A percentile compares a stretch with the other conserved stretches of the same genome.
Evolutionary conservation across 2,797 vertebrate species (phyloP).

Genomic region (Fringilla coelebs): DNA sequence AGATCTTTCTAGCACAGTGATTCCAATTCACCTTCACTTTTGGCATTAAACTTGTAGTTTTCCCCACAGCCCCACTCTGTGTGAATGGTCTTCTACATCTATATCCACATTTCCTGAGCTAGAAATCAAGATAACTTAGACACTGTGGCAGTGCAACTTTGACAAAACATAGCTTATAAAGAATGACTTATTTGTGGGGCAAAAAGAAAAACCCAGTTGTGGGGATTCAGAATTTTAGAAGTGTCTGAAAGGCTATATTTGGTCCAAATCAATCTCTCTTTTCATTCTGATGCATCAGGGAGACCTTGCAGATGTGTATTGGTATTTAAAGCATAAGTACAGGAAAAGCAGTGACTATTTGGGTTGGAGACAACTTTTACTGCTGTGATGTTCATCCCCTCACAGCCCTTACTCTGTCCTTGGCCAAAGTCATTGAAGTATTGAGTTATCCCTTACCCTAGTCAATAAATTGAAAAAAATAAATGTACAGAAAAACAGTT

Average conservation of each 20-base stretch:
- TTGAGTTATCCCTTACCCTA: no score
- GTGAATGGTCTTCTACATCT: neutral
- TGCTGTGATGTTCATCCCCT: neutral
- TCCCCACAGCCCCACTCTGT: neutral
- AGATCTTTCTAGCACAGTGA: neutral
- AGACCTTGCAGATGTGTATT: neutral
- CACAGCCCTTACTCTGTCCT: neutral
- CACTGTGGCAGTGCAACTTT: neutral
- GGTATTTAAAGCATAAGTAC: neutral
- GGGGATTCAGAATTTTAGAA: neutral
- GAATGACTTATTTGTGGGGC: neutral
- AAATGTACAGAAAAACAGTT: neutral
- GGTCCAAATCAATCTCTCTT: neutral
- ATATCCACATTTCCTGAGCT: neutral
- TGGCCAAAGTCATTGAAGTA: neutral
- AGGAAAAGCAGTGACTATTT: neutral
- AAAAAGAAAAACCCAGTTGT: accelerated
- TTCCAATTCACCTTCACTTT: neutral
- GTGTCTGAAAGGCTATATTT: neutral
- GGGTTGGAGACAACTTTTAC: neutral
- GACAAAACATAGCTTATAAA: neutral
- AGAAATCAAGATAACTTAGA: neutral
- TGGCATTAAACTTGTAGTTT: neutral
- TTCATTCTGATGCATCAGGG: neutral
- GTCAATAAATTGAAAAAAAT: neutral